These are phyloP conservation scores for Scaptomyza pallida DNA, from an alignment of 1,140 invertebrate genomes.

Conservation along the genomic window DNA sequence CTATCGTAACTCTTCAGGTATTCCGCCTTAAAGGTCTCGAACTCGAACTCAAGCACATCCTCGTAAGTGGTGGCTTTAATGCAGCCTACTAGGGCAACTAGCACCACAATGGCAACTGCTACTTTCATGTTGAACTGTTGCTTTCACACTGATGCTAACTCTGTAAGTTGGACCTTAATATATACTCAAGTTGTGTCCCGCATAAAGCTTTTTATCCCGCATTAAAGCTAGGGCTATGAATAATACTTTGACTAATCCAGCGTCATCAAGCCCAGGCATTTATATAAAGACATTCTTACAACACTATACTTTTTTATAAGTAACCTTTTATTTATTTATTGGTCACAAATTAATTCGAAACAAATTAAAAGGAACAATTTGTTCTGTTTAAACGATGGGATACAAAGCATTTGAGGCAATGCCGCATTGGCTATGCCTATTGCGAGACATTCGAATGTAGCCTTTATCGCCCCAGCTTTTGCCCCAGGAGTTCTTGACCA, in stretches of 20 bases:
- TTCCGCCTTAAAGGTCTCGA: slow-evolving; percentile 39
- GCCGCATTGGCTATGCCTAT: slow-evolving; percentile 19
- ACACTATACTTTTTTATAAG: no score
- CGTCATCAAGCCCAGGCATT: no score
- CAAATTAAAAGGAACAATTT: no score
- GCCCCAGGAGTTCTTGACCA: slow-evolving; percentile 88
- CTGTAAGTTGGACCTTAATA: neutral
- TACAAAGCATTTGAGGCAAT: no score
- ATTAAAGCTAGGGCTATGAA: neutral
- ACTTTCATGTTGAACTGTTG: slow-evolving; percentile 6
- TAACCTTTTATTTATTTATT: no score
- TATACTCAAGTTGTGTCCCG: neutral
- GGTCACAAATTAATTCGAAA: no score
- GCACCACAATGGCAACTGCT: neutral
- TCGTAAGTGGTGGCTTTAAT: slow-evolving; percentile 16
- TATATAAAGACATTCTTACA: no score
- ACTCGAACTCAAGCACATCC: slow-evolving; percentile 15
- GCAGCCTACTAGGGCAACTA: neutral
- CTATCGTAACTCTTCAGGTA: slow-evolving; percentile 89
- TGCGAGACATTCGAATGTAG: slow-evolving; percentile 86
- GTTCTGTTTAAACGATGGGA: no score
- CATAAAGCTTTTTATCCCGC: neutral
- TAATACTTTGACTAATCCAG: no score
- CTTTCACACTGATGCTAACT: no score
- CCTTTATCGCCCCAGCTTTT: slow-evolving; percentile 86